Base-by-base conservation (phyloP, 2,888 invertebrate species). In the Proisotoma minuta region DNA sequence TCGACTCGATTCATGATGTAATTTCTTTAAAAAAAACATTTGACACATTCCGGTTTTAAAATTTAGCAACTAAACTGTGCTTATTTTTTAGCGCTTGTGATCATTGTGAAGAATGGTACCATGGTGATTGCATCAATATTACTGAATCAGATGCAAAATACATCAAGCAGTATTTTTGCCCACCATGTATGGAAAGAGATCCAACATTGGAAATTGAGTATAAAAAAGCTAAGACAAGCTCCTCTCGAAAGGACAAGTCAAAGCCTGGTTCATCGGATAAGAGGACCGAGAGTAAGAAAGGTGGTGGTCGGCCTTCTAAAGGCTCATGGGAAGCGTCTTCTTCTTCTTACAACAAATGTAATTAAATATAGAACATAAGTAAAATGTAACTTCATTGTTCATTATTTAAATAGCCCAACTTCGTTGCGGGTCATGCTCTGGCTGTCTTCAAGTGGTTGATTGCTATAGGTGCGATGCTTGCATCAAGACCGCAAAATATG, bases 71-170 rank as follows among this genome's bases (percentile, higher is more conserved):
- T n/a, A n/a, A n/a, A n/a, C n/a, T n/a, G n/a, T 12, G 20, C n/a
- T 23, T 51, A 8, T 3, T 28, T 28, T 27, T 3, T 75, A 91
- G 91, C 78, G 94, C 91, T 39, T 98, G 98, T 79, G 98, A 98
- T 78, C 85, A 90, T 15, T 98, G 98, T 77, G 94, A 97, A 78
- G 96, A 97, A 79, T 98, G 98, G 97, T 98, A 94, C 76, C 98
- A 98, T 76, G 97, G 97, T 1, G 94, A 96, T 76, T 98, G 97
- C 77, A 95, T 98, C 70, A 91, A 90, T 73, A 91, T 97, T 70
- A 94, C 93, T 0, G 91, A 94, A 77, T 85, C 89, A 73, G 93
- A 95, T 76, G 91, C 97, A 0, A 93, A 92, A 75, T 85, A 87
- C 71, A 97, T 98, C 60, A 91, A 92, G 75, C 91, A 91, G 73